A percentile compares a stretch with the other conserved stretches of the same genome.
Evolutionary conservation across 2,888 invertebrate species (phyloP).

Genomic region (Bellardia pandia): DNA sequence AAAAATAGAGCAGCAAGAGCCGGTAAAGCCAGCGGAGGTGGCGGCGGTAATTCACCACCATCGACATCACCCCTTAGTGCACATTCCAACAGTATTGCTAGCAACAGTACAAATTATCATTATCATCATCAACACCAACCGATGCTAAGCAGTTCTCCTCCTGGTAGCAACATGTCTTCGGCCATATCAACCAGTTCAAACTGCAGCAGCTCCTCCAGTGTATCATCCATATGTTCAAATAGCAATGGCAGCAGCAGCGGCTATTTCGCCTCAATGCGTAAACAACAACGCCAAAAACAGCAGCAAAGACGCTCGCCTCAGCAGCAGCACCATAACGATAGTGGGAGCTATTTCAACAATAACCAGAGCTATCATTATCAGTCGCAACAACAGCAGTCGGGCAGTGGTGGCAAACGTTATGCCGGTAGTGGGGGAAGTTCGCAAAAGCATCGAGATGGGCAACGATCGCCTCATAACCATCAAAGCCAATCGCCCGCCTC

Average conservation of each 20-base stretch:
- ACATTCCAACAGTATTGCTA: constrained; percentile 84
- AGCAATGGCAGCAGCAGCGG: constrained; percentile 76
- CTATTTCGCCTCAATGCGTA: constrained; percentile 76
- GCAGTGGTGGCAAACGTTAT: constrained; percentile 67
- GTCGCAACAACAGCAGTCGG: constrained; percentile 54
- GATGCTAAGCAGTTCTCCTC: constrained; percentile 78
- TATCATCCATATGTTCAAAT: constrained; percentile 75
- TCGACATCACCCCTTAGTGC: constrained; percentile 80
- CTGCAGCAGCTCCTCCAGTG: constrained; percentile 73
- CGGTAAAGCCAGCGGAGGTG: constrained; percentile 69
- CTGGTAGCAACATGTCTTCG: constrained; percentile 77
- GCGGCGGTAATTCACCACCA: constrained; percentile 75
- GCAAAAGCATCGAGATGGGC: constrained; percentile 75
- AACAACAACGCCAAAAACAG: constrained; percentile 77
- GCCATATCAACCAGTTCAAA: constrained; percentile 76
- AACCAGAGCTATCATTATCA: constrained; percentile 46
- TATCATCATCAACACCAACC: constrained; percentile 76
- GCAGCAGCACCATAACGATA: constrained; percentile 65
- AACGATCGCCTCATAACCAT: constrained; percentile 77
- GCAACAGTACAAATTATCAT: constrained; percentile 82
- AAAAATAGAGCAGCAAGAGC: constrained; percentile 77
- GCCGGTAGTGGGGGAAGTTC: constrained; percentile 76
- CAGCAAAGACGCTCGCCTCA: constrained; percentile 77
- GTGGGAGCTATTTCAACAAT: constrained; percentile 74
- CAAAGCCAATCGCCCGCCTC: constrained; percentile 80